phyloP scores from a whole-genome alignment of 1,140 invertebrate genomes.

The Drosophila repletoides region DNA sequence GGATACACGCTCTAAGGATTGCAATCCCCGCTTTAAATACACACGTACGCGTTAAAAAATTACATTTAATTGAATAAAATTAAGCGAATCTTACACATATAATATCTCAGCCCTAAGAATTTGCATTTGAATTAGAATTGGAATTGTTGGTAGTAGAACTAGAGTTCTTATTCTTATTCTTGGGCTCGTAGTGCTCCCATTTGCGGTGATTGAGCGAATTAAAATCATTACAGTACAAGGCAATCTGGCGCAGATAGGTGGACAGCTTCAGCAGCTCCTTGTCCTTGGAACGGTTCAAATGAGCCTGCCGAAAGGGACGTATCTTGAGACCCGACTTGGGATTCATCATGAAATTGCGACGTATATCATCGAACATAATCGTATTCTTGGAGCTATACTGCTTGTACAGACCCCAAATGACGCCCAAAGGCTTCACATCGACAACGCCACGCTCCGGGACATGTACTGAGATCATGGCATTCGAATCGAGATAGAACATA shows the following conservation, averaged over 20 bases:
- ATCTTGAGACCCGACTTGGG: slow-evolving; percentile 96
- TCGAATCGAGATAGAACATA: slow-evolving; percentile 94
- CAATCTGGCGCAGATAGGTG: slow-evolving; percentile 93
- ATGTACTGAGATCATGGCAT: slow-evolving; percentile 97
- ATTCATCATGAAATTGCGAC: slow-evolving; percentile 99
- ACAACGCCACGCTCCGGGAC: slow-evolving; percentile 84
- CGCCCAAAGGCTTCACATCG: slow-evolving; percentile 96
- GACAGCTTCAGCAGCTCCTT: slow-evolving; percentile 92
- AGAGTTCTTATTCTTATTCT: slow-evolving; percentile 63
- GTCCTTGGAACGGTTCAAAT: slow-evolving; percentile 93
- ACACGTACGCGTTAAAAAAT: slow-evolving; percentile 47
- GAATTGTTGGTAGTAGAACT: not conserved
- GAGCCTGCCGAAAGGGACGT: slow-evolving; percentile 94
- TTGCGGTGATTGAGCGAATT: slow-evolving; percentile 92
- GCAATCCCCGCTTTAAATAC: no score
- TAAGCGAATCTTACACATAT: slow-evolving; percentile 44
- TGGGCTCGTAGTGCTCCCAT: slow-evolving; percentile 93
- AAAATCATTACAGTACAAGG: slow-evolving; percentile 91
- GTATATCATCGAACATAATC: slow-evolving; percentile 99
- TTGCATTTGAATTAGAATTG: no score
- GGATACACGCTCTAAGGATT: slow-evolving; percentile 73
- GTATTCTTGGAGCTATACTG: slow-evolving; percentile 95
- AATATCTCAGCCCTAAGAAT: no score
- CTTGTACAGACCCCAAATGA: slow-evolving; percentile 97
- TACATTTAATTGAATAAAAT: slow-evolving; percentile 71